phyloP scores from a whole-genome alignment of 2,797 vertebrate species.

The Alouatta caraya region DNA sequence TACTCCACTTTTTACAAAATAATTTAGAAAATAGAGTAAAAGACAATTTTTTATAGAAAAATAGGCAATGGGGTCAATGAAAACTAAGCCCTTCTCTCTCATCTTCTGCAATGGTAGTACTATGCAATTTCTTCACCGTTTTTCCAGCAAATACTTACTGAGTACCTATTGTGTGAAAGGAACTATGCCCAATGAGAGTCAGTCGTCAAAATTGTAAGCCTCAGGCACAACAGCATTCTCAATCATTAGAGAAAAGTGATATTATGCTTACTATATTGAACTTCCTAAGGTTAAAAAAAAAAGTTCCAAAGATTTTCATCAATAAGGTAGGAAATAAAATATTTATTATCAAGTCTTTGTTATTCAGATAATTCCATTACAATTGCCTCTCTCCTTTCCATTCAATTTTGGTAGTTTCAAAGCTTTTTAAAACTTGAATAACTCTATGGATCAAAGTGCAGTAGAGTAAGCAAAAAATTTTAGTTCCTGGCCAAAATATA shows the following conservation, averaged over 20 bases:
- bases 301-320: slow-evolving; percentile 35
- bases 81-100: neutral
- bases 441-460: neutral
- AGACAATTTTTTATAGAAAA: neutral
- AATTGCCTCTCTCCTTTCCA: neutral
- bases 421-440: neutral
- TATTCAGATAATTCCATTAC: neutral
- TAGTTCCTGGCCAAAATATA: slow-evolving; percentile 5
- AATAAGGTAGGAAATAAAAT: neutral
- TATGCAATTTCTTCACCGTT: neutral
- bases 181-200: neutral
- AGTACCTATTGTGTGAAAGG: neutral
- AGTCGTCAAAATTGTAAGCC: neutral
- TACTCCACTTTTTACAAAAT: neutral
- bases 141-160: neutral
- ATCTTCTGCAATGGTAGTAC: neutral
- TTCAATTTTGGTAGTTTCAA: neutral
- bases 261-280: neutral
- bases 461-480: slow-evolving; percentile 6
- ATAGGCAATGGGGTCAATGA: neutral
- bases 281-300: neutral
- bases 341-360: neutral
- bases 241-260: slow-evolving; percentile 11
- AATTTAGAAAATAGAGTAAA: neutral
- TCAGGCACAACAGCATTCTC: neutral